Evolutionary conservation across 2,113 vertebrate genomes (phyloP).

Genomic region (Megatriorchis doriae): DNA sequence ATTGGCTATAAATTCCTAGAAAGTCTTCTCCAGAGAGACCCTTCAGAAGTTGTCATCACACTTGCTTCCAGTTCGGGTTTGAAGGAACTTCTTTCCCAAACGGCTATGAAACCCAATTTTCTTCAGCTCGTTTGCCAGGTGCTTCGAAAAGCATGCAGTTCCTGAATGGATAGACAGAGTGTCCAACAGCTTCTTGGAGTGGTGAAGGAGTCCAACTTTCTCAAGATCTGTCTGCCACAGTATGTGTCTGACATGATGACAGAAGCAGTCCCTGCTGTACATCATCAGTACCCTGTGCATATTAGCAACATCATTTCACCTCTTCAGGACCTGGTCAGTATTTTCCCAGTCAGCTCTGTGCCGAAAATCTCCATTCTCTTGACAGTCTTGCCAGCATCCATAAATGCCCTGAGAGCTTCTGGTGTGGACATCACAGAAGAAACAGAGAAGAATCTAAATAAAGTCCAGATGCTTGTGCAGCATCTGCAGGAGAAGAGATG

Average conservation of each 20-base stretch:
- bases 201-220: slow-evolving; percentile 86
- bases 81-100: slow-evolving; percentile 70
- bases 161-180: slow-evolving; percentile 74
- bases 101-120: slow-evolving; percentile 72
- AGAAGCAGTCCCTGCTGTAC: slow-evolving; percentile 61
- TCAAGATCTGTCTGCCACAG: slow-evolving; percentile 76
- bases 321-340: slow-evolving; percentile 79
- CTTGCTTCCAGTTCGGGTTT: slow-evolving; percentile 77
- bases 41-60: slow-evolving; percentile 82
- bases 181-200: slow-evolving; percentile 78
- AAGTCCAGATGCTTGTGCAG: slow-evolving; percentile 71
- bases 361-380: slow-evolving; percentile 78
- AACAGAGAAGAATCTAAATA: slow-evolving; percentile 74
- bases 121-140: slow-evolving; percentile 83
- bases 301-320: slow-evolving; percentile 82
- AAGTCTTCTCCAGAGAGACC: slow-evolving; percentile 79
- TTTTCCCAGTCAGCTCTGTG: slow-evolving; percentile 85
- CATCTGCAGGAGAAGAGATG: slow-evolving; percentile 83
- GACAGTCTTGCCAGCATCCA: slow-evolving; percentile 74
- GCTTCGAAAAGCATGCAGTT: slow-evolving; percentile 81
- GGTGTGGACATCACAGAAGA: slow-evolving; percentile 76
- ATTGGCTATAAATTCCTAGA: slow-evolving; percentile 80
- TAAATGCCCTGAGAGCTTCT: slow-evolving; percentile 77
- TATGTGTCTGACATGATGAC: slow-evolving; percentile 81
- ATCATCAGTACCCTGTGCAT: slow-evolving; percentile 78